These are phyloP conservation scores for Batillaria attramentaria DNA, from an alignment of 1,140 invertebrate species.

Conservation along the genomic window DNA sequence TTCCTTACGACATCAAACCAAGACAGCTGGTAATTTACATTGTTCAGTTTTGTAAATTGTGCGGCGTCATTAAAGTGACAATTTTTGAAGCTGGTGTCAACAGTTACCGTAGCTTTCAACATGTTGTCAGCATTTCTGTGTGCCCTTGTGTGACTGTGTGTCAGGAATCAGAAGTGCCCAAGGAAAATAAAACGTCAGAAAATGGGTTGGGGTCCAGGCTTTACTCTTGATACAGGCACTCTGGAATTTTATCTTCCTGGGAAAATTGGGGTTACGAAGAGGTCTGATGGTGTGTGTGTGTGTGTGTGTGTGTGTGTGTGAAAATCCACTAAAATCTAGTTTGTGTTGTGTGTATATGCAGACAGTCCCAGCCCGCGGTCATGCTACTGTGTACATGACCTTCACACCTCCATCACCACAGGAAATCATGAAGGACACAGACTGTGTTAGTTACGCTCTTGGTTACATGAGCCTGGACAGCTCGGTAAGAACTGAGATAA, in stretches of 20 bases:
- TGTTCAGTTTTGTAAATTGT: too few species aligned
- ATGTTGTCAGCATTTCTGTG: too few species aligned
- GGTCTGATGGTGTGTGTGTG: neutral
- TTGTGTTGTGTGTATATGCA: constrained; percentile 33
- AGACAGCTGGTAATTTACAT: constrained; percentile 59
- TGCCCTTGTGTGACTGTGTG: too few species aligned
- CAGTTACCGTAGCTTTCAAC: too few species aligned
- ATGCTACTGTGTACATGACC: constrained; percentile 48
- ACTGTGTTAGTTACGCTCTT: constrained; percentile 59
- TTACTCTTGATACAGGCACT: too few species aligned
- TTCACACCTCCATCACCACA: constrained; percentile 60
- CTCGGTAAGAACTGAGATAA: constrained; percentile 45
- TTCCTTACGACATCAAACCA: constrained; percentile 57
- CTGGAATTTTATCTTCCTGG: too few species aligned
- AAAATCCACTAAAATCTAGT: neutral
- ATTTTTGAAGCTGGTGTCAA: too few species aligned
- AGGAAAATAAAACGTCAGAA: too few species aligned
- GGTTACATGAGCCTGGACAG: constrained; percentile 63
- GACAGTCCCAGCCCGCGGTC: constrained; percentile 60
- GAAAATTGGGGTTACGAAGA: neutral
- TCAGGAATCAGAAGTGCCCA: too few species aligned
- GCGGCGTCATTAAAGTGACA: too few species aligned
- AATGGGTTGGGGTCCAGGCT: too few species aligned
- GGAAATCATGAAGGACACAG: constrained; percentile 51
- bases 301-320: neutral